Conservation (phyloP, 1,140 invertebrate species). For the Sweltsa coloradensis region DNA sequence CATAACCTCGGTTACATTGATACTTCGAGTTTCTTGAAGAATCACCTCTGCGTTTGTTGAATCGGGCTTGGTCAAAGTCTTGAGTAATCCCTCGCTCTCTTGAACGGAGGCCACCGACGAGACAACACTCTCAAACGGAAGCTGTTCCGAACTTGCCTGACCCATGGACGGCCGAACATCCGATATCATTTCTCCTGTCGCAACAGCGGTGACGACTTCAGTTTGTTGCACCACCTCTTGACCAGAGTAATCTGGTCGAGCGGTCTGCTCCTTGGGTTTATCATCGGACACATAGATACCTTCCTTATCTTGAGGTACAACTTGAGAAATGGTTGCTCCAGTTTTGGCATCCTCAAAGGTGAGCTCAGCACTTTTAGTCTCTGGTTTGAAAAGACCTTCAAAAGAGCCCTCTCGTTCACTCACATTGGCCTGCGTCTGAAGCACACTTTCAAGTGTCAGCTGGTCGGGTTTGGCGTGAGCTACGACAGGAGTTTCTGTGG, state of each 20-base stretch:
- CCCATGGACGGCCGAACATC: not conserved
- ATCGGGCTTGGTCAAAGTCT: constrained; percentile 5
- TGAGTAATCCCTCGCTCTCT: constrained; percentile 24
- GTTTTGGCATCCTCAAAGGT: constrained; percentile 24
- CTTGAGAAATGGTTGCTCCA: constrained; percentile 26
- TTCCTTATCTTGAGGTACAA: constrained; percentile 29
- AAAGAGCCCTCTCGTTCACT: constrained; percentile 28
- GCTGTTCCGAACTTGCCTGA: constrained; percentile 17
- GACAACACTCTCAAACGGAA: constrained; percentile 26
- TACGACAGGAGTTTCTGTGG: constrained; percentile 3
- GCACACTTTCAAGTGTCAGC: constrained; percentile 28
- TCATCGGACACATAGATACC: constrained; percentile 16
- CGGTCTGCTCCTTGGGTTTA: constrained; percentile 20
- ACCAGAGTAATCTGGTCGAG: constrained; percentile 22
- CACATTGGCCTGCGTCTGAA: constrained; percentile 26
- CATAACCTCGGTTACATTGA: constrained; percentile 27
- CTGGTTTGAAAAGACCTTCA: constrained; percentile 16
- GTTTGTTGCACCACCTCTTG: constrained; percentile 26
- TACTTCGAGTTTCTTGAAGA: constrained; percentile 13
- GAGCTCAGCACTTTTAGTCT: constrained; percentile 22
- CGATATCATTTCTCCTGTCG: constrained; percentile 18
- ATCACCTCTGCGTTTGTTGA: constrained; percentile 10
- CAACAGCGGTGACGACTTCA: constrained; percentile 20
- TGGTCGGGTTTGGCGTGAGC: constrained; percentile 23
- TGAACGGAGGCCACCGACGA: constrained; percentile 23